phyloP scores from a whole-genome alignment of 2,888 invertebrate species.

The Ophioninae sp. region DNA sequence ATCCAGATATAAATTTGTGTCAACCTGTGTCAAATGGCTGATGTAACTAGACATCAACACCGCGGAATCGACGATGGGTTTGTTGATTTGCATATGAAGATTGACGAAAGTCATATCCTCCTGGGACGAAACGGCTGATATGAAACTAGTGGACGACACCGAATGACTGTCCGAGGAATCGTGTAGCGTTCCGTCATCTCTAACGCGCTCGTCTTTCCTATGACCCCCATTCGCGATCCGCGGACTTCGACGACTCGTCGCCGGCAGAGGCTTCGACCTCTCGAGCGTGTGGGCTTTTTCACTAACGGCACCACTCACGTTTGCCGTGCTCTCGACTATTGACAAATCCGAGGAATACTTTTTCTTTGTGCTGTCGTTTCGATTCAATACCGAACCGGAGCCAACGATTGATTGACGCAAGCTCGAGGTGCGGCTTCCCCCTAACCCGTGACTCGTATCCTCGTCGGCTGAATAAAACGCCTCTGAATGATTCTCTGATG shows the following conservation, averaged over 20 bases:
- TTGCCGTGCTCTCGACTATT: conserved; percentile 80
- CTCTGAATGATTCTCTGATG: conserved; percentile 95
- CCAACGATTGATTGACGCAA: conserved; percentile 86
- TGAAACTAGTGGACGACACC: conserved; percentile 92
- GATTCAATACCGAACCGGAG: conserved; percentile 81
- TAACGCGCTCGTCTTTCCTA: conserved; percentile 67
- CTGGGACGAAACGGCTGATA: conserved; percentile 95
- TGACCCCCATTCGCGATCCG: conserved; percentile 67
- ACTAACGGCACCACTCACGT: conserved; percentile 66
- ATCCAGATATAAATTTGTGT: background rate
- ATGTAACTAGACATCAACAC: conserved; percentile 97
- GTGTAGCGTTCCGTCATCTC: conserved; percentile 72
- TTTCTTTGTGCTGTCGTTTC: conserved; percentile 81
- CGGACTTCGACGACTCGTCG: conserved; percentile 70
- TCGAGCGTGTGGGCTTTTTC: conserved; percentile 79
- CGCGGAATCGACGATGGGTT: conserved; percentile 96
- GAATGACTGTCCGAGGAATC: conserved; percentile 89
- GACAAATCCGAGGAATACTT: conserved; percentile 84
- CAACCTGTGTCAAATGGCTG: conserved; percentile 93
- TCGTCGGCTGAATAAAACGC: conserved; percentile 97
- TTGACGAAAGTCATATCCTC: conserved; percentile 96
- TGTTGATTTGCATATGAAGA: conserved; percentile 95
- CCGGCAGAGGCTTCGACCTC: conserved; percentile 72
- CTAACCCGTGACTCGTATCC: conserved; percentile 85
- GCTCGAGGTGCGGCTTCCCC: conserved; percentile 86